These are phyloP conservation scores for Drosophila koepferae DNA, from an alignment of 2,888 invertebrate species.

Conservation along the genomic window DNA sequence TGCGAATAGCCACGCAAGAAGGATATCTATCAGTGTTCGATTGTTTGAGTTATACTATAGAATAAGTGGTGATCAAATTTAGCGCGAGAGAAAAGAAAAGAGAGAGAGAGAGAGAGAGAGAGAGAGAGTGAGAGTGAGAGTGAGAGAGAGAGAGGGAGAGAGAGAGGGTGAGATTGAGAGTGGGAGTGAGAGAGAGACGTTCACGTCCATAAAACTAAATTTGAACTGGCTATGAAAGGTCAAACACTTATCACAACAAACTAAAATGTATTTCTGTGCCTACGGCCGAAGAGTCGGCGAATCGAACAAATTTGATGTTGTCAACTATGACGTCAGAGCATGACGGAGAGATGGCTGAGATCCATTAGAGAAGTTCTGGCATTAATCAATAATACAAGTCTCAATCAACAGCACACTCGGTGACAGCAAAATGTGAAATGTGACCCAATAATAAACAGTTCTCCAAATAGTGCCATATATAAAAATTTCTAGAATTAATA, in stretches of 20 bases:
- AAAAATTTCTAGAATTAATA: constrained; percentile 15
- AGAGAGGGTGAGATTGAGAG: neutral
- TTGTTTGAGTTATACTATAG: neutral
- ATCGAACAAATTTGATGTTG: constrained; percentile 14
- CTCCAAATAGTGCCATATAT: constrained; percentile 57
- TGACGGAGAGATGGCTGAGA: neutral
- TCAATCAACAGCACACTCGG: neutral
- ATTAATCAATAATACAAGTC: neutral
- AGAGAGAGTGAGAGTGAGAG: neutral
- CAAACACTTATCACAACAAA: constrained; percentile 61
- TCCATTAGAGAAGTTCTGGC: constrained; percentile 4
- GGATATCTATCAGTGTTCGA: constrained; percentile 10
- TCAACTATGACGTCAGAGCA: constrained; percentile 5
- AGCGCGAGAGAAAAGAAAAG: neutral
- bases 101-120: neutral
- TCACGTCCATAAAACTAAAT: constrained; percentile 41
- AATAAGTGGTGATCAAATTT: neutral
- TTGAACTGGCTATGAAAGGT: constrained; percentile 54
- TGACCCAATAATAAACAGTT: constrained; percentile 36
- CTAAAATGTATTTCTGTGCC: constrained; percentile 33
- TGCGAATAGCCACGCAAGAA: neutral
- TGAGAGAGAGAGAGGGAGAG: neutral
- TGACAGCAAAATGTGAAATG: constrained; percentile 44
- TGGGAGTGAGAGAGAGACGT: neutral
- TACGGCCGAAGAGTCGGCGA: constrained; percentile 2